Evolutionary conservation across 2,888 invertebrate species (phyloP).

Genomic region (Hypercompe scribonia): DNA sequence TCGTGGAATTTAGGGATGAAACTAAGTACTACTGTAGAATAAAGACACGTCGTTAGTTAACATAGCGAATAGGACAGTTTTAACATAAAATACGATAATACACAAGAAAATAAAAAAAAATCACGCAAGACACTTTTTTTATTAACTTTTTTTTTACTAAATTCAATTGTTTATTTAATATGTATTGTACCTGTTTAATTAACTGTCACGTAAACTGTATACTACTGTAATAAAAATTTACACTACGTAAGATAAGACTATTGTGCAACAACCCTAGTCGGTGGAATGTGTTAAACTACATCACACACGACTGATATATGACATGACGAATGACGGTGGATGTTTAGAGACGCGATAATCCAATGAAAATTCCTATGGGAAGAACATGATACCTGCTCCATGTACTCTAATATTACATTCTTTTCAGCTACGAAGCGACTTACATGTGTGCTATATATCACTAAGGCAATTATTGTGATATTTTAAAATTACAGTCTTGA

Average conservation of each 20-base stretch:
- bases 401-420: slow-evolving; percentile 47
- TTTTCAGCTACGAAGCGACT: slow-evolving; percentile 25
- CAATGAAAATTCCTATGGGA: slow-evolving; percentile 50
- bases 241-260: not conserved
- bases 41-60: too few relatives aligned
- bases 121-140: too few relatives aligned
- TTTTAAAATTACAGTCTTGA: slow-evolving; percentile 23
- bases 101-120: too few relatives aligned
- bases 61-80: too few relatives aligned
- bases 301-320: slow-evolving; percentile 51
- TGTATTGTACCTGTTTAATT: not conserved
- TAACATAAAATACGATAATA: too few relatives aligned
- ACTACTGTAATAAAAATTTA: slow-evolving; percentile 3
- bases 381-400: slow-evolving; percentile 41
- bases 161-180: not conserved
- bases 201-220: not conserved
- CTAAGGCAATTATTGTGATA: slow-evolving; percentile 19
- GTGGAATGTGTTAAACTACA: slow-evolving; percentile 38
- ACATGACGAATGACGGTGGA: slow-evolving; percentile 54
- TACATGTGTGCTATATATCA: slow-evolving; percentile 31
- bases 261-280: slow-evolving; percentile 35
- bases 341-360: slow-evolving; percentile 43
- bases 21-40: too few relatives aligned
- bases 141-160: too few relatives aligned
- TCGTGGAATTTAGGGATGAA: not conserved